Base-by-base conservation (phyloP, 2,888 invertebrate species). In the Empis stercorea region DNA sequence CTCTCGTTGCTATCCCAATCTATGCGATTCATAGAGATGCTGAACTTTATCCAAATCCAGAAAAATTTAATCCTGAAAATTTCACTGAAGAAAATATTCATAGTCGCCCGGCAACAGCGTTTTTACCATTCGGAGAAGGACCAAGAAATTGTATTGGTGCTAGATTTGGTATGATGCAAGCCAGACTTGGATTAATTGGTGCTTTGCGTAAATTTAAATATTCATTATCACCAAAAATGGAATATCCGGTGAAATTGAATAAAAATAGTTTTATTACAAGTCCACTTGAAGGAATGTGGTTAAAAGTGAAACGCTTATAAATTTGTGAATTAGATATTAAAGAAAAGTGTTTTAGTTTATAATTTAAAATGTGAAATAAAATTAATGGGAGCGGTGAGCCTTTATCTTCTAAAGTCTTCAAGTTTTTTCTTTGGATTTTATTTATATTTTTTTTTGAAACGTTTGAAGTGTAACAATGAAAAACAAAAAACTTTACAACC, bases 31-130 rank as follows among this genome's bases (percentile, higher is more conserved):
- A 68, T 45, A 54, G 57, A 37, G 65, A 66, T 53, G 59, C 62
- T 0, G 53, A 60, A 36, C 55, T 61, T 48, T 66, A 59, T 51
- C 58, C 62, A 5, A 53, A 68, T 27, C 66, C 68, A 6, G 51
- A 58, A 14, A 56, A 53, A 45, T 69, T 63, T 49, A 59, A 65
- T 48, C 68, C 68, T 0, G 63, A 65, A 16, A 49, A 65, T 43
- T 69, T 68, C 53, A 54, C 39, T n/a, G 51, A 54, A 0, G 59
- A 59, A 48, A 55, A 59, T 16, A 55, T 55, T 30, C 43, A 44
- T n/a, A 49, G 52, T 15, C 48, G 56, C 17, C 49, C 43, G 10
- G 34, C 44, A 40, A 39, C 44, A 7, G 15, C 48, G 1, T 52
- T 45, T 30, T 17, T 51, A 39, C 40, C 49, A 38, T 52, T 52